Base-by-base conservation (phyloP, 1,140 invertebrate species). In the Caenorhabditis remanei region DNA sequence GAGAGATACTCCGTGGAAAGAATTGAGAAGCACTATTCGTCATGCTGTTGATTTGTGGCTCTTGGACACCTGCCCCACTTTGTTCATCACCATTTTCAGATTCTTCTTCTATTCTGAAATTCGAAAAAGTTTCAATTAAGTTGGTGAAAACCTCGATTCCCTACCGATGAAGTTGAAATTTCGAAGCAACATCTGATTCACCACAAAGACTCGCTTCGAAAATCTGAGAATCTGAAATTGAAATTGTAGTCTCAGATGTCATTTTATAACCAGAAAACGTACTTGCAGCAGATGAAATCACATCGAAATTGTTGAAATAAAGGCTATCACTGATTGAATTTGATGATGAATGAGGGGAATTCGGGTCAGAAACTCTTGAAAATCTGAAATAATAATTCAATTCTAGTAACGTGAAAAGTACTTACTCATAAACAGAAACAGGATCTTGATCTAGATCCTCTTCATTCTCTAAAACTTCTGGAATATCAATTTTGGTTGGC, bases 291-390 rank as follows among this genome's bases (percentile, higher is more conserved):
- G 86, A 87, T 13, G 86, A 87, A 11, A 87, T 87, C 55, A 83
- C 86, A 67, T 87, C 86, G 41, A 79, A 79, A 24, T 71, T 87
- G 75, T 87, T 87, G 11, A 89, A 87, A 83, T 88, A 86, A 40
- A 89, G 90, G 71, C 89, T 89, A 50, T 89, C 89, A 55, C 86
- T 90, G 32, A 90, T 63, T 13, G 89, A 90, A 21, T 88, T 90
- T 9, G 89, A 90, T 40, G 89, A 90, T 6, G 90, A 90, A 8
- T 88, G 61, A 6, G 85, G 88, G 16, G 89, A 90, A 41, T 88
- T 90, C n/a, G 87, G 86, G 53, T 75, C 84, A 24, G 84, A 87
- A 19, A 89, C 48, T 43, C 75, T 83, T 46, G 89, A 89, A 40
- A 90, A 89, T 32, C 55, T 89, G 43, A 63, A 84, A n/a, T 19